phyloP scores from a whole-genome alignment of 2,113 vertebrate genomes.

The Bubo blakistoni region DNA sequence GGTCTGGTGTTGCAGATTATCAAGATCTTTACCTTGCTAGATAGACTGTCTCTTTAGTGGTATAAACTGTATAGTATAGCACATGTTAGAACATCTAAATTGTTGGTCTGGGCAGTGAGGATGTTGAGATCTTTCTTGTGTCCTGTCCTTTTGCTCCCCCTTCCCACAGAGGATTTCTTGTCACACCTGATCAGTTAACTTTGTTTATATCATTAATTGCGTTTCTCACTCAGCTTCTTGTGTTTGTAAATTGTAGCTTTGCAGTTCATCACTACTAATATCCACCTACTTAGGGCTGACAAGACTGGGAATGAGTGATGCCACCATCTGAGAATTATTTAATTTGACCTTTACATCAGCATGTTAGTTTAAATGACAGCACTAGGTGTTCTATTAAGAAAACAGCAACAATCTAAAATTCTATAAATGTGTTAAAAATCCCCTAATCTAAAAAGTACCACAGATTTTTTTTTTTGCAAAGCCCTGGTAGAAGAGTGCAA shows the following conservation, averaged over 20 bases:
- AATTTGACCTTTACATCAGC: neutral
- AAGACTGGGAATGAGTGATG: neutral
- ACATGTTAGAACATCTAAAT: neutral
- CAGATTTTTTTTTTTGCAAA: neutral
- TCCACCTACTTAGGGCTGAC: neutral
- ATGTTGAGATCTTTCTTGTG: neutral
- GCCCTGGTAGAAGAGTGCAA: neutral
- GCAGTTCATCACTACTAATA: neutral
- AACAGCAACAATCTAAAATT: neutral
- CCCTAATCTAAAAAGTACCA: neutral
- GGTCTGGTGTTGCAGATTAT: neutral
- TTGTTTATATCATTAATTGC: neutral
- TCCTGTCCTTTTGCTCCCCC: neutral
- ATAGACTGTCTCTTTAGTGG: neutral
- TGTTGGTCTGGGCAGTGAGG: neutral
- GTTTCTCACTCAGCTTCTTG: neutral
- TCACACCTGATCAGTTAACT: neutral
- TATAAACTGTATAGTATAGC: neutral
- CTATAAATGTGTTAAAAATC: neutral
- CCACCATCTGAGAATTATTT: neutral
- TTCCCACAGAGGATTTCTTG: neutral
- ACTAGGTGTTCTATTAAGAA: neutral
- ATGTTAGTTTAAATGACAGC: neutral
- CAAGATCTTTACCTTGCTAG: neutral
- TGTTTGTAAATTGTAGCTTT: neutral